Evolutionary conservation across 92 coral and sea anemone species (phyloP).

Genomic region (Phenganax marumi): DNA sequence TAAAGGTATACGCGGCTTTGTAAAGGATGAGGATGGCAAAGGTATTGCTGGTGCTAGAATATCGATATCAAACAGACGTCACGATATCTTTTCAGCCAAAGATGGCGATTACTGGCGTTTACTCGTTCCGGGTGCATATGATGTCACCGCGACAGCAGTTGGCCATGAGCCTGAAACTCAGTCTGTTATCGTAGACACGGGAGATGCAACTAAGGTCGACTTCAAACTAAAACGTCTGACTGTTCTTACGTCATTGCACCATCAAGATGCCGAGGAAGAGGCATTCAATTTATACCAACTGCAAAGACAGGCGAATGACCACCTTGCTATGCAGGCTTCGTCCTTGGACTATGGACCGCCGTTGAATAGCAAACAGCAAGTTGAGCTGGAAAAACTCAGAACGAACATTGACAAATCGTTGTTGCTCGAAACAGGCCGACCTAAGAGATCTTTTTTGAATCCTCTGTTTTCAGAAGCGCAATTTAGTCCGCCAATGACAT

Average conservation of each 20-base stretch:
- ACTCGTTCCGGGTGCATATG: slow-evolving; percentile 97
- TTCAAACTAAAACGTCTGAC: slow-evolving; percentile 74
- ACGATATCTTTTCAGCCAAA: slow-evolving; percentile 81
- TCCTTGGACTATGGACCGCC: slow-evolving; percentile 22
- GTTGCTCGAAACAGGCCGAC: slow-evolving; percentile 33
- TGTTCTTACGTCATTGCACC: slow-evolving; percentile 66
- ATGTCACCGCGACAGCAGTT: slow-evolving; percentile 80
- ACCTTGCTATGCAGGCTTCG: slow-evolving; percentile 5
- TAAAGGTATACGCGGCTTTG: slow-evolving; percentile 79
- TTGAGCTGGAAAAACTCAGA: slow-evolving; percentile 7
- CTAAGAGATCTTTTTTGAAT: slow-evolving; percentile 32
- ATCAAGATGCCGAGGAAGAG: slow-evolving; percentile 69
- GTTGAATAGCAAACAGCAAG: neutral
- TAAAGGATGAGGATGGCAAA: slow-evolving; percentile 81
- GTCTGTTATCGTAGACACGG: slow-evolving; percentile 65
- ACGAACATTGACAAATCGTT: slow-evolving; percentile 32
- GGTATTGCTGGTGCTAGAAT: slow-evolving; percentile 79
- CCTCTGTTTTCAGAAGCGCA: slow-evolving; percentile 31
- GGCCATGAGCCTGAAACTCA: slow-evolving; percentile 89
- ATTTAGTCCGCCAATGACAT: neutral
- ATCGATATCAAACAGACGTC: slow-evolving; percentile 83
- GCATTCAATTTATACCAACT: slow-evolving; percentile 51
- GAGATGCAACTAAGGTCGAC: slow-evolving; percentile 67
- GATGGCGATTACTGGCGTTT: slow-evolving; percentile 98
- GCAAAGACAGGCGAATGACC: slow-evolving; percentile 47